Evolutionary conservation across 2,113 vertebrate genomes (phyloP).

Genomic region (Cyanoderma ruficeps): DNA sequence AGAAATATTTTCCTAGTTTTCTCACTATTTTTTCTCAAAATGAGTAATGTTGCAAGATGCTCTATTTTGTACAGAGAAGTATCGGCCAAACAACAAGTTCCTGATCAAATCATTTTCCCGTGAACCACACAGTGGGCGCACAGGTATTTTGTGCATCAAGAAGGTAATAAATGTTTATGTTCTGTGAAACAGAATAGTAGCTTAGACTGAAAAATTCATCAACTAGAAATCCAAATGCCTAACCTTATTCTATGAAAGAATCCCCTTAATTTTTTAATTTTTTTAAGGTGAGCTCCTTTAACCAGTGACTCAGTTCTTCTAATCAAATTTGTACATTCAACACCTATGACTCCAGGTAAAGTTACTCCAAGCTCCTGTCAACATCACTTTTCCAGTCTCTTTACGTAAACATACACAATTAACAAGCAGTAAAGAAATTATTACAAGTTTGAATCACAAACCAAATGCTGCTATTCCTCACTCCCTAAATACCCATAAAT

Average conservation of each 20-base stretch:
- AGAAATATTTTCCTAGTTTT: neutral
- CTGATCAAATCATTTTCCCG: neutral
- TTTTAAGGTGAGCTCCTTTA: neutral
- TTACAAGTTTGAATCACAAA: neutral
- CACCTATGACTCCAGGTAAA: neutral
- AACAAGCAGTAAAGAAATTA: neutral
- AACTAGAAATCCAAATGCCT: neutral
- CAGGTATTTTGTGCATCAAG: neutral
- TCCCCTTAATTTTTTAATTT: neutral
- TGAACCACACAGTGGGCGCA: neutral
- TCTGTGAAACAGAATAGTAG: neutral
- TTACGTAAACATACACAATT: neutral
- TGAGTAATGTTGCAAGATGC: neutral
- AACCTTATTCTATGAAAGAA: neutral
- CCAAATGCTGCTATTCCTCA: neutral
- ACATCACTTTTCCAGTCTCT: neutral
- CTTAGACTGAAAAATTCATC: neutral
- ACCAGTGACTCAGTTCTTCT: neutral
- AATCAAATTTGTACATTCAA: neutral
- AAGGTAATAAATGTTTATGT: neutral
- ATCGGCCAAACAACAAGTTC: neutral
- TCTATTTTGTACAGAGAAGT: neutral
- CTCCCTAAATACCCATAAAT: neutral
- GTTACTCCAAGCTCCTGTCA: neutral
- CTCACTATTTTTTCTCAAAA: neutral